Evolutionary conservation across 2,888 invertebrate species (phyloP).

Genomic region (Parnassius glacialis): DNA sequence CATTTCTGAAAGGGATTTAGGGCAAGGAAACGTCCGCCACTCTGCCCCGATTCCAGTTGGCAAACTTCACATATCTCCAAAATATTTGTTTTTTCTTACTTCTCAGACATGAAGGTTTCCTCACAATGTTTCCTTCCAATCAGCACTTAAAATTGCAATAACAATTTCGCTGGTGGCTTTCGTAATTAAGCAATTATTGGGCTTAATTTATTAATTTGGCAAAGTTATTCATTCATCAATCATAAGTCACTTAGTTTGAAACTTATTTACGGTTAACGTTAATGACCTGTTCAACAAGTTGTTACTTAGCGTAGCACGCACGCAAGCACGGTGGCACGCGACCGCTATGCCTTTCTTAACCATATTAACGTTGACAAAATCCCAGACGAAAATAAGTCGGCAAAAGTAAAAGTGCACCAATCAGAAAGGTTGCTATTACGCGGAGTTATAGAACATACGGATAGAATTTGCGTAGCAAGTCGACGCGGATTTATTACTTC

Average conservation of each 20-base stretch:
- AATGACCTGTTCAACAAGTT: conserved; percentile 12
- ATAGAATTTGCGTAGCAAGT: not conserved
- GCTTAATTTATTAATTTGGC: too few relatives aligned
- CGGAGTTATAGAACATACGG: conserved; percentile 18
- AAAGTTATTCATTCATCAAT: not conserved
- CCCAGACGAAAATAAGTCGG: conserved; percentile 9
- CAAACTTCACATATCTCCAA: too few relatives aligned
- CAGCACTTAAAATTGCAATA: too few relatives aligned
- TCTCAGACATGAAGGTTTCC: too few relatives aligned
- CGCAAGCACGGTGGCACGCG: not conserved
- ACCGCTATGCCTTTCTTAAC: conserved; percentile 11
- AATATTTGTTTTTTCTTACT: too few relatives aligned
- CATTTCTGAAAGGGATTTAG: too few relatives aligned
- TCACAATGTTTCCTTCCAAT: too few relatives aligned
- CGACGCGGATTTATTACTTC: not conserved
- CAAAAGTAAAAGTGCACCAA: conserved; percentile 35
- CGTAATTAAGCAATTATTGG: too few relatives aligned
- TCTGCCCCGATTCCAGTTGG: too few relatives aligned
- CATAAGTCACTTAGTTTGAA: not conserved
- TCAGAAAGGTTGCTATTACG: conserved; percentile 30
- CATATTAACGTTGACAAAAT: not conserved
- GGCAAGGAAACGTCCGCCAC: too few relatives aligned
- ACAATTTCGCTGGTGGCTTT: too few relatives aligned
- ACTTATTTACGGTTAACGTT: conserved; percentile 10
- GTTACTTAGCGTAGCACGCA: not conserved